A percentile compares a stretch with the other conserved stretches of the same genome.
phyloP scores from a whole-genome alignment of 2,888 invertebrate genomes.

The Leptinotarsa rubiginosa region DNA sequence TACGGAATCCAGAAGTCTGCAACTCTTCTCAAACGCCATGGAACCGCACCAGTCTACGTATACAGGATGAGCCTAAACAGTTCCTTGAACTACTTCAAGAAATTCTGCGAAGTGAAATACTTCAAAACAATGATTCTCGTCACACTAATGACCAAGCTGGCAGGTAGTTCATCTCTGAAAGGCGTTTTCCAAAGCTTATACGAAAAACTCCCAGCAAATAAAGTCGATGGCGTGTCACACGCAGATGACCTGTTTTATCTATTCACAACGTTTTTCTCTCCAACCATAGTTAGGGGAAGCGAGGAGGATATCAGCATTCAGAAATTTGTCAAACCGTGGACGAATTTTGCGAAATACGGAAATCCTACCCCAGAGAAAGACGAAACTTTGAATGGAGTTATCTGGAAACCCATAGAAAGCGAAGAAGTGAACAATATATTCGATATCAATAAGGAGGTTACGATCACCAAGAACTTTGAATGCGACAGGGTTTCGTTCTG shows the following conservation, averaged over 20 bases:
- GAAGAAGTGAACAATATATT: slow-evolving; percentile 53
- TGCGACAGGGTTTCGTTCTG: slow-evolving; percentile 58
- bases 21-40: slow-evolving; percentile 46
- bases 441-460: slow-evolving; percentile 56
- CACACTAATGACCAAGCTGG: slow-evolving; percentile 50
- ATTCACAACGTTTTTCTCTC: slow-evolving; percentile 53
- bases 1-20: slow-evolving; percentile 55
- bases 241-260: slow-evolving; percentile 60
- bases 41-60: slow-evolving; percentile 53
- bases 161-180: slow-evolving; percentile 46
- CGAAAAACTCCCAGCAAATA: slow-evolving; percentile 44
- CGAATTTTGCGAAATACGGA: slow-evolving; percentile 59
- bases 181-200: slow-evolving; percentile 44
- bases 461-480: slow-evolving; percentile 53
- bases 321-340: slow-evolving; percentile 60
- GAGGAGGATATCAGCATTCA: slow-evolving; percentile 55
- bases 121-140: slow-evolving; percentile 51
- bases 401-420: slow-evolving; percentile 55
- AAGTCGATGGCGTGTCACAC: slow-evolving; percentile 55
- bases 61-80: slow-evolving; percentile 58
- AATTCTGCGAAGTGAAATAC: slow-evolving; percentile 50
- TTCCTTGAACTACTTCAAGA: slow-evolving; percentile 55
- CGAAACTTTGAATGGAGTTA: slow-evolving; percentile 49
- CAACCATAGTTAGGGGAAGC: slow-evolving; percentile 46
- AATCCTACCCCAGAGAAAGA: slow-evolving; percentile 55